A percentile compares a stretch with the other conserved stretches of the same genome.
Evolutionary conservation across 2,797 vertebrate genomes (phyloP).

Genomic region (Limnodromus scolopaceus): DNA sequence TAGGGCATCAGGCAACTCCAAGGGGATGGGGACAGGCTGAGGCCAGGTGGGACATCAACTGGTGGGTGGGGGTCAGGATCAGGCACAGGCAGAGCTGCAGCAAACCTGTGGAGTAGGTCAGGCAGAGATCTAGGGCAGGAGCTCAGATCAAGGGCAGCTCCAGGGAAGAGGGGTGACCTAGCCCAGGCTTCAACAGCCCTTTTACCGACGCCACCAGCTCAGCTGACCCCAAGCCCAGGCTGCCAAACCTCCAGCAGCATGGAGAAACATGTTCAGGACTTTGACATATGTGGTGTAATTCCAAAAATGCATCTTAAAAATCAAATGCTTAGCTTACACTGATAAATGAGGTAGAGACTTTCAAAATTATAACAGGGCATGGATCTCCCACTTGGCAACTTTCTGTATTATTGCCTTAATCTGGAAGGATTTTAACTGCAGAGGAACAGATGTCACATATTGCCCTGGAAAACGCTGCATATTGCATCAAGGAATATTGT

Average conservation of each 20-base stretch:
- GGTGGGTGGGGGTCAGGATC: fast-evolving
- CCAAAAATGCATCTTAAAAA: background rate
- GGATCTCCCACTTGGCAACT: background rate
- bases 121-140: background rate
- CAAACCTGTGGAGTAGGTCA: background rate
- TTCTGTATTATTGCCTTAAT: background rate
- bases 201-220: background rate
- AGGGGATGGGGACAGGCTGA: background rate
- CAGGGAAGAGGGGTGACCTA: background rate
- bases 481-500: background rate
- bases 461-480: background rate
- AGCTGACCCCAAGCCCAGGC: background rate
- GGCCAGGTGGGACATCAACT: background rate
- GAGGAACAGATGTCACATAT: background rate
- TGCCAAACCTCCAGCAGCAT: background rate
- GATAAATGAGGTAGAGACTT: background rate
- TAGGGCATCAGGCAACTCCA: background rate
- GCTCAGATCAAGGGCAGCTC: background rate
- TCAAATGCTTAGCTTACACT: background rate
- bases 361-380: background rate
- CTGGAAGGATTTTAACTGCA: background rate
- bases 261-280: background rate
- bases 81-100: background rate
- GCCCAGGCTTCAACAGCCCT: background rate
- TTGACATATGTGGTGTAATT: background rate